Conservation (phyloP, 53 echinoderm and acorn worm species). For the Holothuria leucospilota region DNA sequence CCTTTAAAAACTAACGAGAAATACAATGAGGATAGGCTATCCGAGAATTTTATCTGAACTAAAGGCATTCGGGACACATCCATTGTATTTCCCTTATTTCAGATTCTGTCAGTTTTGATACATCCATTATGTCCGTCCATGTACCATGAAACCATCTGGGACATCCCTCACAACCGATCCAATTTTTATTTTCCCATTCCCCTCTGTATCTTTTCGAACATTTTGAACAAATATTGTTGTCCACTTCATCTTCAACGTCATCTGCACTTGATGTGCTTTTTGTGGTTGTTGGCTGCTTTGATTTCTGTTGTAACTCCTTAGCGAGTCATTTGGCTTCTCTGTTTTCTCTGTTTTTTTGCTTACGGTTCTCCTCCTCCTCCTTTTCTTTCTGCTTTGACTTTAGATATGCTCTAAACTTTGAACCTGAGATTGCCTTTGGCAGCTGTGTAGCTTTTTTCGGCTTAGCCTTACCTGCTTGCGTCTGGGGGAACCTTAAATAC, state of each 20-base stretch:
- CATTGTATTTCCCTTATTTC: too few relatives aligned
- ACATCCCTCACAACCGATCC: slow-evolving; percentile 42
- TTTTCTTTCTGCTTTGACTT: not conserved
- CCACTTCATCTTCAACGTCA: not conserved
- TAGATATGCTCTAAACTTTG: not conserved
- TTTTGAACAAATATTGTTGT: not conserved
- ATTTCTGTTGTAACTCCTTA: not conserved
- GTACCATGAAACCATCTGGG: slow-evolving; percentile 36
- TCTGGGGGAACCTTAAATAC: not conserved
- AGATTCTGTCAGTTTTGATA: slow-evolving; percentile 18
- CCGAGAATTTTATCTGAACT: too few relatives aligned
- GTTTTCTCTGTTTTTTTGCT: not conserved
- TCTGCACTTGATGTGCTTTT: not conserved
- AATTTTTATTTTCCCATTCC: not conserved
- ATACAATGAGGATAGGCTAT: too few relatives aligned
- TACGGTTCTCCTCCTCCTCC: not conserved
- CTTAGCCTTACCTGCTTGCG: not conserved
- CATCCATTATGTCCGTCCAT: not conserved
- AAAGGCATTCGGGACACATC: too few relatives aligned
- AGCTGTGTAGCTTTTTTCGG: not conserved
- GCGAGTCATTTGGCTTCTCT: not conserved
- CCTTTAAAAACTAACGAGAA: too few relatives aligned
- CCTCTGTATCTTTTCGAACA: not conserved
- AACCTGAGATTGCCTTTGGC: not conserved
- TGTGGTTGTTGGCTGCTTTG: not conserved